Evolutionary conservation across 2,888 invertebrate genomes (phyloP), one percentile per base, ranked within the genome.

Genomic region (Meganola albula): DNA sequence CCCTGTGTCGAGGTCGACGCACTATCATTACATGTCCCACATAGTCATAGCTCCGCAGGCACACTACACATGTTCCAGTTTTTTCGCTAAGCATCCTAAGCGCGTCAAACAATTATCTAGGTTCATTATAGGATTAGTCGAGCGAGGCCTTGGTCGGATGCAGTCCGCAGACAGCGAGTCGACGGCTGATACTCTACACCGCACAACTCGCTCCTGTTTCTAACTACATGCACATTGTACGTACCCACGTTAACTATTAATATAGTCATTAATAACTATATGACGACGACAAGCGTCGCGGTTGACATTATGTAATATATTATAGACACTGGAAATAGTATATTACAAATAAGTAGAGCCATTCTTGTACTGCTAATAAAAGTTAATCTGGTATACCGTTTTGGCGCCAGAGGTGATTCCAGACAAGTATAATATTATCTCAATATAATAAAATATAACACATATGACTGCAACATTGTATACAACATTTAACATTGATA

Each of bases 91-190:
- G 32, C 37, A 31, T 37, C 39, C 38, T 34, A 31, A 27, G 32
- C 29, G 37, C 24, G 13, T 10, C 24, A 27, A 31, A 35, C 40
- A 41, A 45, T 48, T 44, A 48, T 40, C 43, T 45, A n/a, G n/a
- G 28, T 12, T 53, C 45, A 57, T 51, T 57, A 44, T 46, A 44
- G 44, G 51, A 53, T 53, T 53, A 54, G 46, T 42, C 18, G 38
- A 44, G 49, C 52, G 52, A 55, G 53, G 40, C 55, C 52, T 54
- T 48, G 47, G 37, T 32, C 36, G 29, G 35, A 35, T 36, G 24
- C 43, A 29, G 41, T 49, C 48, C 47, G 57, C 58, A 68, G 65
- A 67, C 69, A 58, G 58, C 56, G 56, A 52, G 68, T 59, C 67
- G 59, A 44, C 61, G 44, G 46, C 32, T 48, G 49, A 53, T 45